Conservation (phyloP, 2,888 invertebrate genomes). For the Apodemia duryi region DNA sequence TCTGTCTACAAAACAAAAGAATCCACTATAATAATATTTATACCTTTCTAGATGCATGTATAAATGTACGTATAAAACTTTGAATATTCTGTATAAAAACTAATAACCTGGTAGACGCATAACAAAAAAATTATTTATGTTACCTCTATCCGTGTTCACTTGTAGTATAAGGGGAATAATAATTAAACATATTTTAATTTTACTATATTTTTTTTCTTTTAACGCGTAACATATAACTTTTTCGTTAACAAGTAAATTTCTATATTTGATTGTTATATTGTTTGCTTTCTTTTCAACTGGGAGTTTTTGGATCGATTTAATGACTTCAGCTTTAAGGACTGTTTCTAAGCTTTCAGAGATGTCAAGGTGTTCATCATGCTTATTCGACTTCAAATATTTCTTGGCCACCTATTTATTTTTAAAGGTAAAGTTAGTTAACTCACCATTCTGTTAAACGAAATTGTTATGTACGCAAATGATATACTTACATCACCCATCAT, state of each 20-base stretch:
- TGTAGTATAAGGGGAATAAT: conserved; percentile 36
- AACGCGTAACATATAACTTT: background rate
- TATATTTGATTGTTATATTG: conserved; percentile 8
- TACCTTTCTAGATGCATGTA: no score
- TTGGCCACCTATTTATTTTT: conserved; percentile 20
- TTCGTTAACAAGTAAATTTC: background rate
- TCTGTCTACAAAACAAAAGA: no score
- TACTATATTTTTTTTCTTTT: conserved; percentile 43
- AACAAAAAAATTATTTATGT: conserved; percentile 21
- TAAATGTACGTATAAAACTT: no score
- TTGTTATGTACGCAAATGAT: background rate
- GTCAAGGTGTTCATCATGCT: background rate
- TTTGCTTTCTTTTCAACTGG: conserved; percentile 32
- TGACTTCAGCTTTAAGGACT: conserved; percentile 41
- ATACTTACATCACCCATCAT: conserved; percentile 64
- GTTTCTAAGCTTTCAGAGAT: conserved; percentile 40
- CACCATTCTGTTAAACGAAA: background rate
- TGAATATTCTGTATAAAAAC: no score
- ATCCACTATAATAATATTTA: no score
- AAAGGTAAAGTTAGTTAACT: conserved; percentile 11
- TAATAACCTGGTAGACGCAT: no score
- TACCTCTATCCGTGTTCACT: conserved; percentile 64
- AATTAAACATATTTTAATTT: conserved; percentile 30
- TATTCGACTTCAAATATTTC: background rate
- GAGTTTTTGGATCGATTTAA: conserved; percentile 44